Evolutionary conservation across 2,888 invertebrate species (phyloP).

Genomic region (Chrysopilus asiliformis): DNA sequence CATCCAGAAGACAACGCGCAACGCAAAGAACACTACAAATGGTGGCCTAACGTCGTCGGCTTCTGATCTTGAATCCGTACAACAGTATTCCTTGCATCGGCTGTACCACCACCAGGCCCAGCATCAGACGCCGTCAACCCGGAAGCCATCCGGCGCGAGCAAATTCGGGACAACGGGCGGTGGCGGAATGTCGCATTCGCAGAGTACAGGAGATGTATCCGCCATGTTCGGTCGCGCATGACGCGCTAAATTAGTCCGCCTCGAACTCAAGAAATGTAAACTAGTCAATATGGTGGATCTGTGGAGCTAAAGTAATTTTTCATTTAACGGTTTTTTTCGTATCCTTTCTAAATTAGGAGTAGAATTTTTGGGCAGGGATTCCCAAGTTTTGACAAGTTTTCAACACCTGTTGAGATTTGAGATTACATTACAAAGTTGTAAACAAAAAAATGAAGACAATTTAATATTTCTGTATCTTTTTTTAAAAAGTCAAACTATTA

Average conservation of each 20-base stretch:
- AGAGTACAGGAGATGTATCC: conserved; percentile 51
- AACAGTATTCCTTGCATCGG: conserved; percentile 34
- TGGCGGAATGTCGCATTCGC: conserved; percentile 43
- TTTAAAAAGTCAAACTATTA: no score
- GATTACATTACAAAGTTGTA: no score
- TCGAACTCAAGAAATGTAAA: conserved; percentile 36
- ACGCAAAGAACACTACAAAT: conserved; percentile 27
- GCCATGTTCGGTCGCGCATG: conserved; percentile 52
- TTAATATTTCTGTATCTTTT: no score
- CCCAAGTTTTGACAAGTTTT: no score
- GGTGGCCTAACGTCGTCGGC: conserved; percentile 31
- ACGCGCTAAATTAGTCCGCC: conserved; percentile 27
- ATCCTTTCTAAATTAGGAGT: no score
- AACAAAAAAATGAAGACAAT: no score
- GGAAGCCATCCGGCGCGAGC: conserved; percentile 16
- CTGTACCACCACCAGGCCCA: conserved; percentile 26
- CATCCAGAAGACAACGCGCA: conserved; percentile 33
- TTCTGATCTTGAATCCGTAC: conserved; percentile 29
- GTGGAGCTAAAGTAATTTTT: conserved; percentile 20
- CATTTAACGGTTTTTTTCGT: no score
- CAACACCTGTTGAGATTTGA: no score
- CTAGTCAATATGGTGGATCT: conserved; percentile 37
- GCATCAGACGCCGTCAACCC: conserved; percentile 17
- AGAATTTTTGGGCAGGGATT: no score
- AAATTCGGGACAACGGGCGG: conserved; percentile 16